These are phyloP conservation scores for Camponotus vicinus DNA, from an alignment of 1,140 invertebrate genomes.

Conservation along the genomic window DNA sequence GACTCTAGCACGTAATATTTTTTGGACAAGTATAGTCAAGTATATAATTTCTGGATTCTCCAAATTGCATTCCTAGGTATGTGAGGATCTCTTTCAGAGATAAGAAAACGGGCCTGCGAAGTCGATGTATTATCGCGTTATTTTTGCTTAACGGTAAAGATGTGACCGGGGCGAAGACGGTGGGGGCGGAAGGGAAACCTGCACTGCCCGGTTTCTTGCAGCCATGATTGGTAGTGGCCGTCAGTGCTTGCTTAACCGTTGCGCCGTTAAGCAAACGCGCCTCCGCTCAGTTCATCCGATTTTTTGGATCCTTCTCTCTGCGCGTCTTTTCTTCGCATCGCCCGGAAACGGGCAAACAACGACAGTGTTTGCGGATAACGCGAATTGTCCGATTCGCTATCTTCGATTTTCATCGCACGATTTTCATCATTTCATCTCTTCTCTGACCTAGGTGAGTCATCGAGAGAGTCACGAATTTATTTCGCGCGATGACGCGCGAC, in stretches of 20 bases:
- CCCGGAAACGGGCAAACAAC: background rate
- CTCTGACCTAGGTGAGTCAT: slow-evolving; percentile 58
- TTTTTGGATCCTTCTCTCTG: background rate
- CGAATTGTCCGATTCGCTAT: background rate
- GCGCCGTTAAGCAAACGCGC: slow-evolving; percentile 27
- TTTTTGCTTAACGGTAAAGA: slow-evolving; percentile 73
- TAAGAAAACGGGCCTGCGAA: background rate
- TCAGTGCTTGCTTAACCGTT: slow-evolving; percentile 68
- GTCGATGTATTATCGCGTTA: slow-evolving; percentile 40
- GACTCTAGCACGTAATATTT: background rate
- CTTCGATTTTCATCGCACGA: background rate
- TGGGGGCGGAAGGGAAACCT: slow-evolving; percentile 70
- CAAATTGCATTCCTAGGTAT: background rate
- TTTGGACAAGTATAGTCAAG: background rate
- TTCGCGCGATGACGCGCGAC: slow-evolving; percentile 64
- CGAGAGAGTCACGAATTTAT: slow-evolving; percentile 9
- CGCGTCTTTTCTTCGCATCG: background rate
- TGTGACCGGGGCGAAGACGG: slow-evolving; percentile 42
- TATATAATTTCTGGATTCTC: background rate
- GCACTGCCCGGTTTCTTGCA: slow-evolving; percentile 64
- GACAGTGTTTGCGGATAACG: background rate
- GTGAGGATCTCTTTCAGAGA: background rate
- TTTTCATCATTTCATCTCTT: slow-evolving; percentile 10
- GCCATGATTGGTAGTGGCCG: slow-evolving; percentile 71
- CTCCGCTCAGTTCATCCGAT: background rate